Conservation (phyloP, 2,113 vertebrate genomes). For the Tapirus terrestris region DNA sequence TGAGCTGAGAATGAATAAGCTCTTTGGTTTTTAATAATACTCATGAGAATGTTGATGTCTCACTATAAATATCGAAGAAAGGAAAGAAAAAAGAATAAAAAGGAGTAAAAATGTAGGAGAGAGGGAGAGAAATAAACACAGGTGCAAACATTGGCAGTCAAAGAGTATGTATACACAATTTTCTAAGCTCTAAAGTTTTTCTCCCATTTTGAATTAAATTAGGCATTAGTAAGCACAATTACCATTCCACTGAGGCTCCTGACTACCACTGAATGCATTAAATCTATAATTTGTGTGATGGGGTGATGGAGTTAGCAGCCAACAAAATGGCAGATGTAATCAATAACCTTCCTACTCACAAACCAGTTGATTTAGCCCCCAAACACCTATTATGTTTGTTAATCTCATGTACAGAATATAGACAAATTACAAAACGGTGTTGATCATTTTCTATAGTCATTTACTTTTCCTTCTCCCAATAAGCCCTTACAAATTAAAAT, state of each 20-base stretch:
- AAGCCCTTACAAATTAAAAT: background rate
- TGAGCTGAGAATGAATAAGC: background rate
- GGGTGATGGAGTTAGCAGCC: background rate
- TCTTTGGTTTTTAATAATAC: background rate
- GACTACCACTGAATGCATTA: background rate
- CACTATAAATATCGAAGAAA: background rate
- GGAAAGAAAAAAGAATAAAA: background rate
- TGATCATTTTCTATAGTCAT: background rate
- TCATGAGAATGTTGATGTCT: background rate
- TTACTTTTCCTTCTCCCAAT: background rate
- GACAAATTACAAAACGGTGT: background rate
- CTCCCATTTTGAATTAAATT: background rate
- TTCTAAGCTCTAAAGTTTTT: background rate
- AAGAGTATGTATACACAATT: background rate
- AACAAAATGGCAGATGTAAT: background rate
- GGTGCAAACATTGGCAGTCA: background rate
- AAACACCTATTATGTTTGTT: background rate
- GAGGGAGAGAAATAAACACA: background rate
- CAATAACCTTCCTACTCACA: background rate
- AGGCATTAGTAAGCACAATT: background rate
- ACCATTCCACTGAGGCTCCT: background rate
- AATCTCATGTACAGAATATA: background rate
- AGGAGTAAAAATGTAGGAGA: background rate
- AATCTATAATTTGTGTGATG: background rate
- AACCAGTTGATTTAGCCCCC: background rate